Percentiles rank a stretch among this genome's conserved stretches.
Conservation (phyloP, 30 jellyfish, hydroid and myxozoan species). For the Sanderia malayensis region DNA sequence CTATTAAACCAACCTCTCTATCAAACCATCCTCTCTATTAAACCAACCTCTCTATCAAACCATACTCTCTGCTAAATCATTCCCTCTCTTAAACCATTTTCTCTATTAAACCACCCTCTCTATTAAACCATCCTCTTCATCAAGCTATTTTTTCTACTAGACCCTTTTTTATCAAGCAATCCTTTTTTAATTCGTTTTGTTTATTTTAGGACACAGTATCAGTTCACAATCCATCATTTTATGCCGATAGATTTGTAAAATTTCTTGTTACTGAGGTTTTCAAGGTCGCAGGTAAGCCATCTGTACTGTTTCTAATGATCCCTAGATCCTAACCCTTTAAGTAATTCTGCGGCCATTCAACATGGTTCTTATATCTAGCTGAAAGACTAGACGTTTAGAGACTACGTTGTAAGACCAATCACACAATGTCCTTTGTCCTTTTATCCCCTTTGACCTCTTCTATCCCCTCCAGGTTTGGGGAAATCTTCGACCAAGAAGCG, state of each 20-base stretch:
- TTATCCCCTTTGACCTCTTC: neutral
- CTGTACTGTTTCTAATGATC: neutral
- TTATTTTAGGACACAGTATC: slow-evolving; percentile 98
- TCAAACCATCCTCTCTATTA: no score
- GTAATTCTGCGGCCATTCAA: no score
- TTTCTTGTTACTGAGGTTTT: slow-evolving; percentile 67
- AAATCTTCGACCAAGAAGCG: neutral
- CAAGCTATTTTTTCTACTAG: no score
- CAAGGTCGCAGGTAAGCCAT: slow-evolving; percentile 51
- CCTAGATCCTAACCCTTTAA: neutral
- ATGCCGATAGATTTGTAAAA: slow-evolving; percentile 81
- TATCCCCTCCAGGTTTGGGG: neutral
- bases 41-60: no score
- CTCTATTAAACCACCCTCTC: no score
- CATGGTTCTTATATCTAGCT: neutral
- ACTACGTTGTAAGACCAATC: neutral
- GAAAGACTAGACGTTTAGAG: neutral
- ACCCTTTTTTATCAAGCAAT: no score
- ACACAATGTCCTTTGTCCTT: neutral
- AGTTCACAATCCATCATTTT: slow-evolving; percentile 96
- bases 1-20: no score
- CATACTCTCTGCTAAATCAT: no score
- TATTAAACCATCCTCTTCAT: no score
- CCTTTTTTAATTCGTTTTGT: no score
- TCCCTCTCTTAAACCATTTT: no score